Base-by-base conservation (phyloP, 2,113 vertebrate genomes). In the Otis tarda region DNA sequence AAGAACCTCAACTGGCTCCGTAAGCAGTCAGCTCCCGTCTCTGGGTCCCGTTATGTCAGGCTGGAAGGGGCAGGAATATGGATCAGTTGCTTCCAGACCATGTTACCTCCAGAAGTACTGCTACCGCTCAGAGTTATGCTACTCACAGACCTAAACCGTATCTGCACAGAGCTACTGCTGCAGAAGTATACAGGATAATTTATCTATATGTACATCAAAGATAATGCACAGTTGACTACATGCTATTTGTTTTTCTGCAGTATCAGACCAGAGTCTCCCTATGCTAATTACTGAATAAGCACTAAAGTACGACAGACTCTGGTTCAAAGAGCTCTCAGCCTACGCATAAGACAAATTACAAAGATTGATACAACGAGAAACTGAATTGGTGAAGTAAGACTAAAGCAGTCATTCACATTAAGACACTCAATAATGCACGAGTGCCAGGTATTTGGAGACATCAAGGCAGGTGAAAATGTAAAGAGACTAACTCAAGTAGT, bases 81-180 rank as follows among this genome's bases (percentile, higher is more conserved):
- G 0, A 0, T 8, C 1, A 0, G 49, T 28, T 31, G 28, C 52
- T 81, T 39, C 41, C 64, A 87, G 60, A n/a, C 12, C 64, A 8
- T 1, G 0, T 4, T 13, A 7, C 30, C 37, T 57, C 64, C 73
- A 63, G 59, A 63, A 83, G 24, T 16, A 73, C 41, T 8, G 4
- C 31, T 45, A 4, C 47, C 5, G 5, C 5, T 53, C 68, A 69
- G 15, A 56, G 64, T 86, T 35, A 53, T 31, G 27, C 68, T 53
- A 5, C 45, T 60, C 4, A 1, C 23, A 45, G n/a, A 28, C 22
- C 15, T 25, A 37, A 74, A 23, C 0, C 0, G 1, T 43, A 30
- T 73, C 63, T 53, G 30, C 39, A 80, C 18, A 70, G 30, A 86
- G 31, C 24, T 67, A 47, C 0, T 41, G 68, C 59, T 74, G 68